These are phyloP conservation scores for Zosterops japonicus DNA, from an alignment of 2,113 vertebrate species.

Conservation along the genomic window DNA sequence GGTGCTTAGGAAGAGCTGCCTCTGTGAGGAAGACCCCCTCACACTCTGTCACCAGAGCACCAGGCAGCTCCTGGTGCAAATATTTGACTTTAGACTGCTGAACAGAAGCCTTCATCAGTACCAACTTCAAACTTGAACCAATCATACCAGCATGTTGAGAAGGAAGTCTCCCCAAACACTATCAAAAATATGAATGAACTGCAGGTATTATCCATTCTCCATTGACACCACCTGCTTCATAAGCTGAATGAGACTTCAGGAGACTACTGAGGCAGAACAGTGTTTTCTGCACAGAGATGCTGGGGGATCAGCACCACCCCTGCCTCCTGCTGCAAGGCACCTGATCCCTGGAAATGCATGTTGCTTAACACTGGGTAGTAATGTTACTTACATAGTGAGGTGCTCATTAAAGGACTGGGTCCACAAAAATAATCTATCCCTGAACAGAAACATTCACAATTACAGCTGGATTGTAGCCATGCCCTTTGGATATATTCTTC, in stretches of 20 bases:
- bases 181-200: neutral
- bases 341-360: neutral
- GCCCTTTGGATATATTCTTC: constrained; percentile 27
- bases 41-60: neutral
- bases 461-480: constrained; percentile 38
- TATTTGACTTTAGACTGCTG: neutral
- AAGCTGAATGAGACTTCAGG: neutral
- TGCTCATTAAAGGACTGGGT: neutral
- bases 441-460: neutral
- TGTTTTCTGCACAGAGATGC: neutral
- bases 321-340: neutral
- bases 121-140: neutral
- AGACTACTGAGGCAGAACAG: neutral
- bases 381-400: neutral
- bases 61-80: neutral
- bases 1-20: neutral
- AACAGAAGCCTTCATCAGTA: neutral
- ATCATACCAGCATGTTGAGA: neutral
- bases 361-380: neutral
- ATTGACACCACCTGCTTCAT: neutral
- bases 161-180: neutral
- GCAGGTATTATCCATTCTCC: neutral
- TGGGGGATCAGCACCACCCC: neutral
- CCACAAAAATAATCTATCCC: neutral
- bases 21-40: neutral